phyloP scores from a whole-genome alignment of 2,113 vertebrate genomes.

The Nothoprocta pentlandii region DNA sequence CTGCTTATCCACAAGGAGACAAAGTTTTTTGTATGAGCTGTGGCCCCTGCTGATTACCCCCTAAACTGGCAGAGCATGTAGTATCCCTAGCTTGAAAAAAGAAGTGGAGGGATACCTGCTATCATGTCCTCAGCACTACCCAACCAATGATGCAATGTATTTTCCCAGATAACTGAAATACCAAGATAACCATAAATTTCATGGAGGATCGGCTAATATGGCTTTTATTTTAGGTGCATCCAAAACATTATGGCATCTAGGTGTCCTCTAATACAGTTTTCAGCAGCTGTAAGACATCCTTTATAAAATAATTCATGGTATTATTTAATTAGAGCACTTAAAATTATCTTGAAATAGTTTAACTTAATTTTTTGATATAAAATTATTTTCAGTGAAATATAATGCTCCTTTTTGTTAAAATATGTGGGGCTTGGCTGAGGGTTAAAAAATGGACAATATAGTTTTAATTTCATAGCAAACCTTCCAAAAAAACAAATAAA shows the following conservation, averaged over 20 bases:
- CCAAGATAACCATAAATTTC: not conserved
- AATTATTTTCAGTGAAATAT: not conserved
- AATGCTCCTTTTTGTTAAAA: not conserved
- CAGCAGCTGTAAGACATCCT: not conserved
- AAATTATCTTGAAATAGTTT: not conserved
- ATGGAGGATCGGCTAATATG: not conserved
- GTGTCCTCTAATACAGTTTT: not conserved
- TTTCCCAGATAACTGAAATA: not conserved
- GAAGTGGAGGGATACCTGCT: not conserved
- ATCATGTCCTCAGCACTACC: not conserved
- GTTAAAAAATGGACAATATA: not conserved
- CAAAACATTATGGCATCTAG: not conserved
- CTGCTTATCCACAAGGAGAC: not conserved
- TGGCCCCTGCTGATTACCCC: not conserved
- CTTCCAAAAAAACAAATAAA: not conserved
- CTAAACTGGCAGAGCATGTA: not conserved
- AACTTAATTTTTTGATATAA: not conserved
- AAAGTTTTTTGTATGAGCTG: not conserved
- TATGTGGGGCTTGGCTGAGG: not conserved
- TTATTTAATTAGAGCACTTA: not conserved
- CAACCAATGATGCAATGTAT: not conserved
- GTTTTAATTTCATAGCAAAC: not conserved
- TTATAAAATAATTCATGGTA: not conserved
- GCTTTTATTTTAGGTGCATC: not conserved
- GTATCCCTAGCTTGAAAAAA: not conserved